phyloP scores from a whole-genome alignment of 1,140 invertebrate genomes.

The Sesamia nonagrioides region DNA sequence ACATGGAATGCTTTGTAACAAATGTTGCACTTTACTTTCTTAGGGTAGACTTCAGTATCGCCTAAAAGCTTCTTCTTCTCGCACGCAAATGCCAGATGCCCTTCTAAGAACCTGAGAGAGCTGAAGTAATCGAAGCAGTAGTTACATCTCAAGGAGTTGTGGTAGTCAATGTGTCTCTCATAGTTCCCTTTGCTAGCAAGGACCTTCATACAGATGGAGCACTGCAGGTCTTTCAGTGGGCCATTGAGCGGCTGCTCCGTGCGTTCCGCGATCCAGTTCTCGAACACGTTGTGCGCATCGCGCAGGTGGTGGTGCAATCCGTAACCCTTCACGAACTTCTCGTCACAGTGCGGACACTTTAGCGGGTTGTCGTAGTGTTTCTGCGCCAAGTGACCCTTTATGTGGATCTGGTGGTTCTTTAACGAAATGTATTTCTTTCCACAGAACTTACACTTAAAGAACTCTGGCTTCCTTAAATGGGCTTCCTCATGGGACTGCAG shows the following conservation, averaged over 20 bases:
- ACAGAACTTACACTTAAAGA: slow-evolving; percentile 85
- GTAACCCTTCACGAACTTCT: slow-evolving; percentile 78
- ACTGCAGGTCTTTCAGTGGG: slow-evolving; percentile 81
- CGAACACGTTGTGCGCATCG: slow-evolving; percentile 76
- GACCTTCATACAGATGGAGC: slow-evolving; percentile 83
- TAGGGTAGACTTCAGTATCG: slow-evolving; percentile 79
- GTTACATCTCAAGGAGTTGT: slow-evolving; percentile 85
- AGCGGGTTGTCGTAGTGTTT: slow-evolving; percentile 80
- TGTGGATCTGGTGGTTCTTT: slow-evolving; percentile 79
- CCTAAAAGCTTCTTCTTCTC: slow-evolving; percentile 83
- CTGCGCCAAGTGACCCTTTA: slow-evolving; percentile 79
- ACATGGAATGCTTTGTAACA: slow-evolving; percentile 86
- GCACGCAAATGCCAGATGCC: slow-evolving; percentile 81
- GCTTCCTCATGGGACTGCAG: slow-evolving; percentile 77
- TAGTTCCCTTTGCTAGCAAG: slow-evolving; percentile 82
- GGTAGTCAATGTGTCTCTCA: slow-evolving; percentile 83
- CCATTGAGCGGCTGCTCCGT: slow-evolving; percentile 65
- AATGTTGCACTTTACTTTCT: slow-evolving; percentile 80
- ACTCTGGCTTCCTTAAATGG: slow-evolving; percentile 80
- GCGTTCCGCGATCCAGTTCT: slow-evolving; percentile 80
- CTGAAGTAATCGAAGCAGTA: slow-evolving; percentile 86
- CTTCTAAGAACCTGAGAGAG: slow-evolving; percentile 79
- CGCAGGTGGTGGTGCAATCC: slow-evolving; percentile 81
- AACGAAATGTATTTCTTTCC: slow-evolving; percentile 81
- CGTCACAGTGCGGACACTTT: slow-evolving; percentile 79